Evolutionary conservation across 1,140 invertebrate species (phyloP).

Genomic region (Drosophila orena): DNA sequence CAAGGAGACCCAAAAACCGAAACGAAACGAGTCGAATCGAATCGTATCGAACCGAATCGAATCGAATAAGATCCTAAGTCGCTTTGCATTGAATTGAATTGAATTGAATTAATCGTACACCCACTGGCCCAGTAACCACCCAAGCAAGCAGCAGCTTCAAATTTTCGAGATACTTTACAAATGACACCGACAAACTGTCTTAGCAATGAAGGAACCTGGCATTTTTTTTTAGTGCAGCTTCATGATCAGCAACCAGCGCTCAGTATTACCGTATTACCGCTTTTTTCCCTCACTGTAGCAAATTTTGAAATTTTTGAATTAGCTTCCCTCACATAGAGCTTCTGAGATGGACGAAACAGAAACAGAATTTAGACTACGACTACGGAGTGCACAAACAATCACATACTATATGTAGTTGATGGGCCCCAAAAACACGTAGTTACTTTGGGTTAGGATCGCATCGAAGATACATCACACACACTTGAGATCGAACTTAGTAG

Average conservation of each 20-base stretch:
- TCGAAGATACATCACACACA: slow-evolving; percentile 3
- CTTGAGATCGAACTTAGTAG: slow-evolving; percentile 38
- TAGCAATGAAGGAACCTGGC: slow-evolving; percentile 36
- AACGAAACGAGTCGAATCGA: slow-evolving; percentile 19
- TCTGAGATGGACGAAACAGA: slow-evolving; percentile 8
- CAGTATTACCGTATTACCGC: slow-evolving; percentile 31
- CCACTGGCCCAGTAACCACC: slow-evolving; percentile 63
- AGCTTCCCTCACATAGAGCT: slow-evolving; percentile 21
- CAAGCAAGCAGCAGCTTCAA: slow-evolving; percentile 50
- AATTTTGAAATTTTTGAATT: slow-evolving; percentile 1
- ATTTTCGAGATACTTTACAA: slow-evolving; percentile 53
- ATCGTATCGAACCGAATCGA: slow-evolving; percentile 13
- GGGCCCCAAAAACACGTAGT: no score
- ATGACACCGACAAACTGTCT: slow-evolving; percentile 37
- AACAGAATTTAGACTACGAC: slow-evolving; percentile 23
- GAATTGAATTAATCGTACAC: slow-evolving; percentile 58
- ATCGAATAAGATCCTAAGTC: slow-evolving; percentile 27
- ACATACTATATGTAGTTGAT: background rate
- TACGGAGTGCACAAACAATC: slow-evolving; percentile 22
- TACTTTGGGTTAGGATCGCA: background rate
- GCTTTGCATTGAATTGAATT: slow-evolving; percentile 46
- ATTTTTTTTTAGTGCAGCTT: slow-evolving; percentile 11
- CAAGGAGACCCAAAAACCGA: slow-evolving; percentile 25
- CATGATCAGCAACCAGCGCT: slow-evolving; percentile 23
- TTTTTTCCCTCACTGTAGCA: slow-evolving; percentile 7